Conservation (phyloP, 1,140 invertebrate species). For the Lycorma delicatula region DNA sequence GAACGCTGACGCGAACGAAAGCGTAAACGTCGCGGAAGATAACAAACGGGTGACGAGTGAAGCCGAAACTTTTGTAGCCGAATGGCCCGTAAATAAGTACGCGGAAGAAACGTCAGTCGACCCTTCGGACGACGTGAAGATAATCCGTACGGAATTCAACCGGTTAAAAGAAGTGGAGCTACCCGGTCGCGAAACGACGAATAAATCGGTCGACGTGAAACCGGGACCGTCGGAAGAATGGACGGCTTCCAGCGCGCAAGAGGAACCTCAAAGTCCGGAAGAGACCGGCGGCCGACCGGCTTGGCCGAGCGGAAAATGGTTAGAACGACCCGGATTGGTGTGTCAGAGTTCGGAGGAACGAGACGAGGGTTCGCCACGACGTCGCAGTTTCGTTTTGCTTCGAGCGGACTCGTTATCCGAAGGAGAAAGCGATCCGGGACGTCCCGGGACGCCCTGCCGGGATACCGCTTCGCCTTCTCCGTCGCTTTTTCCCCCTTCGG, state of each 20-base stretch:
- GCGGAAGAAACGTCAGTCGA: neutral
- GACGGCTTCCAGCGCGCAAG: slow-evolving; percentile 26
- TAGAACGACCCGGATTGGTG: slow-evolving; percentile 43
- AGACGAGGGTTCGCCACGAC: slow-evolving; percentile 41
- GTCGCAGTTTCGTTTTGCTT: slow-evolving; percentile 17
- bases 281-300: slow-evolving; percentile 15
- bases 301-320: slow-evolving; percentile 13
- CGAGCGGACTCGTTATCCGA: slow-evolving; percentile 47
- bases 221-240: slow-evolving; percentile 13
- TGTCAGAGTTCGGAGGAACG: slow-evolving; percentile 63
- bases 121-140: neutral
- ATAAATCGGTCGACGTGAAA: neutral
- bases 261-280: slow-evolving; percentile 45
- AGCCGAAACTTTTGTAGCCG: slow-evolving; percentile 9
- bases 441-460: slow-evolving; percentile 24
- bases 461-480: slow-evolving; percentile 32
- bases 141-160: slow-evolving; percentile 10
- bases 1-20: neutral
- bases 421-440: slow-evolving; percentile 42
- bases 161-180: slow-evolving; percentile 16
- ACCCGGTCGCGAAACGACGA: neutral
- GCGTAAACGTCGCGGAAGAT: neutral
- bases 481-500: slow-evolving; percentile 35
- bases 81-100: slow-evolving; percentile 15
- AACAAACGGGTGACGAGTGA: neutral